A percentile compares a stretch with the other conserved stretches of the same genome.
Evolutionary conservation across 2,888 invertebrate genomes (phyloP).

Genomic region (Pedicia rivosa): DNA sequence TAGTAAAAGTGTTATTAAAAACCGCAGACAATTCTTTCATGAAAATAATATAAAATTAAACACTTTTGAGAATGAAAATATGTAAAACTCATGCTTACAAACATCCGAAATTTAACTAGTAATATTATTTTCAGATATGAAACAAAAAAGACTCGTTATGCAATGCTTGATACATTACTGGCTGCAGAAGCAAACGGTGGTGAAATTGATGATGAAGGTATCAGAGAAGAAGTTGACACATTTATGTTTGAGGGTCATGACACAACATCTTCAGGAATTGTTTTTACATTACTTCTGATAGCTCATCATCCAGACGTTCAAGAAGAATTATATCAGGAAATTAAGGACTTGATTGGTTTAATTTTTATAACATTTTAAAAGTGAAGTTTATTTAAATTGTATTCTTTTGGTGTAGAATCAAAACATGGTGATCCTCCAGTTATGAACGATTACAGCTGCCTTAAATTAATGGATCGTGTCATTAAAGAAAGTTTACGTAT

Average conservation of each 20-base stretch:
- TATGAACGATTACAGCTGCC: slow-evolving; percentile 21
- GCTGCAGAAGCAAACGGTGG: slow-evolving; percentile 31
- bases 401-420: no score
- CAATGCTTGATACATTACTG: slow-evolving; percentile 40
- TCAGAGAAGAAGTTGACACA: slow-evolving; percentile 45
- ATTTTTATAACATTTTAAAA: no score
- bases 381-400: no score
- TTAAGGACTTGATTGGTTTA: slow-evolving; percentile 23
- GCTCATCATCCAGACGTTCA: slow-evolving; percentile 35
- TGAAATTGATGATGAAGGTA: slow-evolving; percentile 34
- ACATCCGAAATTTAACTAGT: neutral
- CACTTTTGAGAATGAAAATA: slow-evolving; percentile 14
- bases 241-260: slow-evolving; percentile 51
- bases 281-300: slow-evolving; percentile 34
- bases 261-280: slow-evolving; percentile 38
- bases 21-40: slow-evolving; percentile 21
- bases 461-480: slow-evolving; percentile 36
- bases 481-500: slow-evolving; percentile 38
- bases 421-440: no score
- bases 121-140: slow-evolving; percentile 4
- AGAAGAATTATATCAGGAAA: slow-evolving; percentile 32
- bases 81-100: slow-evolving; percentile 10
- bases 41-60: slow-evolving; percentile 13
- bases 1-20: slow-evolving; percentile 30
- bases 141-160: slow-evolving; percentile 27